phyloP scores from a whole-genome alignment of 37 sponge, comb jelly and placozoan species.

The Haliclona indistincta region DNA sequence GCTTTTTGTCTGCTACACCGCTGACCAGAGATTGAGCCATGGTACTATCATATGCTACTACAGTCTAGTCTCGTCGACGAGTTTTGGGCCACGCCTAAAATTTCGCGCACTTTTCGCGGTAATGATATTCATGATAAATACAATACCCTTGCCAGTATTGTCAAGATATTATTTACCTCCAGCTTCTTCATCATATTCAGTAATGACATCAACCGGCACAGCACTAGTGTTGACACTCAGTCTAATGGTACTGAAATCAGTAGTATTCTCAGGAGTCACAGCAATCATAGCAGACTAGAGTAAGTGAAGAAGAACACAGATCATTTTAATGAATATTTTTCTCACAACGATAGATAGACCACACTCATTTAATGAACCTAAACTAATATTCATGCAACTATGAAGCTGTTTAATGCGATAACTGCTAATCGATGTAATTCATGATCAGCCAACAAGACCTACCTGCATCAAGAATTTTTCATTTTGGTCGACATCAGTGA shows the following conservation, averaged over 20 bases:
- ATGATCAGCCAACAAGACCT: neutral
- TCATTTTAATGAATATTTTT: neutral
- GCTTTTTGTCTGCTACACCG: too few relatives aligned
- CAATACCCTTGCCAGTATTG: neutral
- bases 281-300: slow-evolving; percentile 1
- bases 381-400: neutral
- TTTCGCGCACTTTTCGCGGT: too few relatives aligned
- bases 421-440: neutral
- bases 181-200: neutral
- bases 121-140: too few relatives aligned
- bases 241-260: slow-evolving; percentile 8
- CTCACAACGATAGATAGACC: too few relatives aligned
- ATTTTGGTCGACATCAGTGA: slow-evolving; percentile 45
- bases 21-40: too few relatives aligned
- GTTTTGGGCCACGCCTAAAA: too few relatives aligned
- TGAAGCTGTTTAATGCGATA: neutral
- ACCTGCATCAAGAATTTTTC: slow-evolving; percentile 34
- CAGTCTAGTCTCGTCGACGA: too few relatives aligned
- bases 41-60: too few relatives aligned
- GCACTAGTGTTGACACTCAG: too few relatives aligned
- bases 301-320: neutral
- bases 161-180: slow-evolving; percentile 17
- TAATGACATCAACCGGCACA: slow-evolving; percentile 3
- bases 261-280: neutral
- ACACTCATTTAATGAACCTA: too few relatives aligned